Base-by-base conservation (phyloP, 1,140 invertebrate genomes). In the Caerostris darwini region DNA sequence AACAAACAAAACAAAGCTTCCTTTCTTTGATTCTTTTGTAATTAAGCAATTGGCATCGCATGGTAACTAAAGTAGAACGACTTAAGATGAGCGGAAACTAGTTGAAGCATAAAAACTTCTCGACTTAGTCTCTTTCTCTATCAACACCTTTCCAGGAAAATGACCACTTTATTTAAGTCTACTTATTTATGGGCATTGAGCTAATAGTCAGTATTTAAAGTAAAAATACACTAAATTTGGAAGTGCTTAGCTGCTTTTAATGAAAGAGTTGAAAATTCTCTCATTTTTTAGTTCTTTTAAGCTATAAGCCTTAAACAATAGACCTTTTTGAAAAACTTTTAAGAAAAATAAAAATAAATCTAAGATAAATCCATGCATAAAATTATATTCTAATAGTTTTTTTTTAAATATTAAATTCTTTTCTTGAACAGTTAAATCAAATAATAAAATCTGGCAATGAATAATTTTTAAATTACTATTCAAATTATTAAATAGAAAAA, bases 21-120 rank as follows among this genome's bases (percentile, higher is more conserved):
- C 69, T 50, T 10, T 77, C n/a, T 77, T 77, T 71, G 5, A 1
- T 19, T 5, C 14, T 5, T 53, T 77, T 12, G 17, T 57, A 88
- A 88, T 88, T 88, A 64, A 88, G 86, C 86, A 88, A 88, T 88
- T 88, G 50, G 34, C 12, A 61, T 50, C 61, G 86, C 86, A 50
- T 88, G 86, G 3, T 5, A 88, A 64, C 86, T 53, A 53, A 61
- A n/a, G 86, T 67, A 59, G 86, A 88, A 88, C 86, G 34, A 57
- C 53, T 50, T 17, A 7, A 5, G 86, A 88, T 50, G 86, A 58
- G 61, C n/a, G 64, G 50, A 61, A 19, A 34, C 7, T 8, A 8
- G n/a, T 8, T 88, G 86, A 64, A 88, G 86, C 86, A 17, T 88
- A 53, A 88, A 85, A 85, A 7, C 50, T 57, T 53, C 59, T 64